A percentile compares a stretch with the other conserved stretches of the same genome.
Evolutionary conservation across 2,797 vertebrate genomes (phyloP).

Genomic region (Rhabdophis nuchalis): DNA sequence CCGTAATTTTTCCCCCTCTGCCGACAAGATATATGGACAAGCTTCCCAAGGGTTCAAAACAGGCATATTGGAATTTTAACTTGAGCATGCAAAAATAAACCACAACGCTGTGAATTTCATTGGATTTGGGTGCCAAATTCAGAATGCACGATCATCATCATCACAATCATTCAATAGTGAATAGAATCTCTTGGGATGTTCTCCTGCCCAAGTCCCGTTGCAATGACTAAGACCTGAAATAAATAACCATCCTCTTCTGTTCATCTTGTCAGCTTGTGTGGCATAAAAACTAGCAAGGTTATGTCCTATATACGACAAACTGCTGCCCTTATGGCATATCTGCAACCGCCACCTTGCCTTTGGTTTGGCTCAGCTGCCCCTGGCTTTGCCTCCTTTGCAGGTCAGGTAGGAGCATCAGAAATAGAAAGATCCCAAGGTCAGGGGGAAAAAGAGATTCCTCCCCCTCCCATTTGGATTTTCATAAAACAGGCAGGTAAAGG

Average conservation of each 20-base stretch:
- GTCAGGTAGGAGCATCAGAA: not conserved
- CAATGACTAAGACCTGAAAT: not conserved
- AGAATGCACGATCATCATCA: not conserved
- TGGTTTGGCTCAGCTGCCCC: not conserved
- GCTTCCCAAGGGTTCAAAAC: not conserved
- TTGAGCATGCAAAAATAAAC: not conserved
- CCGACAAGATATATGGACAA: not conserved
- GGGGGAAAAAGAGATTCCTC: not conserved
- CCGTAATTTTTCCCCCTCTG: not conserved
- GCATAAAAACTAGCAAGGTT: not conserved
- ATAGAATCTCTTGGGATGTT: not conserved
- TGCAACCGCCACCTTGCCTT: not conserved
- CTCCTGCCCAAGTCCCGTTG: not conserved
- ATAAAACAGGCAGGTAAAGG: not conserved
- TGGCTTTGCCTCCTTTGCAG: not conserved
- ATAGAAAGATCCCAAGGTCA: conserved; percentile 3
- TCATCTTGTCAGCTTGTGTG: not conserved
- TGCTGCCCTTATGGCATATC: not conserved
- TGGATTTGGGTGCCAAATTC: not conserved
- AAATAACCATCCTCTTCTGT: not conserved
- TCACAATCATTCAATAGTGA: not conserved
- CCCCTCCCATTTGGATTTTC: not conserved
- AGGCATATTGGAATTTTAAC: not conserved
- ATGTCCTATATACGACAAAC: not conserved
- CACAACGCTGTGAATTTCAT: not conserved